These are phyloP conservation scores for Dichetophora obliterata DNA, from an alignment of 2,888 invertebrate species.

Conservation along the genomic window DNA sequence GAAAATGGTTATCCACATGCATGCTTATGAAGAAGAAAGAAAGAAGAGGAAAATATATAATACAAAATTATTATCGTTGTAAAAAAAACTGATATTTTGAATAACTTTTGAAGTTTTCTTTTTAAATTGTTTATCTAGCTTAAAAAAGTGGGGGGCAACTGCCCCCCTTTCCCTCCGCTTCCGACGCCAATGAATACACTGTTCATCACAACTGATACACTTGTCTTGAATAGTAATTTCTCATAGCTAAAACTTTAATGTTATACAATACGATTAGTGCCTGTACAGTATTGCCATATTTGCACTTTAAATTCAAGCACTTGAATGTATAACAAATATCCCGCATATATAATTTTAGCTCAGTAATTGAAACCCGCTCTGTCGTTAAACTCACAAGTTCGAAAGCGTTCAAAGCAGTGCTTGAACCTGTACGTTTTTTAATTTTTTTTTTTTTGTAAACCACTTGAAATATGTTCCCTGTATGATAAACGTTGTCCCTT, in stretches of 20 bases:
- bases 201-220: neutral
- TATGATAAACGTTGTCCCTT: neutral
- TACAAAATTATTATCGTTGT: too few relatives aligned
- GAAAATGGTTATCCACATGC: too few relatives aligned
- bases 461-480: slow-evolving; percentile 5
- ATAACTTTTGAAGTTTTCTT: too few relatives aligned
- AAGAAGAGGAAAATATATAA: too few relatives aligned
- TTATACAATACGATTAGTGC: slow-evolving; percentile 1
- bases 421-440: slow-evolving; percentile 19
- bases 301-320: slow-evolving; percentile 7
- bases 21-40: too few relatives aligned
- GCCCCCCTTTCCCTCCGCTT: too few relatives aligned
- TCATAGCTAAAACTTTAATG: neutral
- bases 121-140: too few relatives aligned
- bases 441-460: neutral
- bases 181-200: too few relatives aligned
- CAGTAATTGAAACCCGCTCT: slow-evolving; percentile 47
- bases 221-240: neutral
- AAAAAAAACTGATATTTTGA: too few relatives aligned
- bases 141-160: too few relatives aligned
- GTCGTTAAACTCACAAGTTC: slow-evolving; percentile 33
- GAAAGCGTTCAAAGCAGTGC: neutral
- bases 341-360: slow-evolving; percentile 15
- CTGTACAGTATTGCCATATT: neutral
- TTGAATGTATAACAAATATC: slow-evolving; percentile 24